phyloP scores from a whole-genome alignment of 2,888 invertebrate genomes.

The Andrena dorsata region DNA sequence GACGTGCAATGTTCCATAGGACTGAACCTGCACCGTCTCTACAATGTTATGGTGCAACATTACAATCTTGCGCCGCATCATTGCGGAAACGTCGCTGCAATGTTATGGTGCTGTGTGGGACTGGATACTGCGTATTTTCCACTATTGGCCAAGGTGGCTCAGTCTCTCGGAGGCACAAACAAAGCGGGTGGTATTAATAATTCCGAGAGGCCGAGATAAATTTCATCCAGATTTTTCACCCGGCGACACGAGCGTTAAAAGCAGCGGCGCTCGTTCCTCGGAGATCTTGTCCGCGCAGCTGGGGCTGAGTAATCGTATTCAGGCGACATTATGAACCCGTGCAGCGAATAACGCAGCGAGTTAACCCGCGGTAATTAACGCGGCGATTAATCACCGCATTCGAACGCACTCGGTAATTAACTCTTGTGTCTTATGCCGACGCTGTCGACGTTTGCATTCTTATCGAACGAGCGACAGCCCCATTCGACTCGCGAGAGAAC shows the following conservation, averaged over 20 bases:
- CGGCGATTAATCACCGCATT: slow-evolving; percentile 65
- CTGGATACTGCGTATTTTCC: background rate
- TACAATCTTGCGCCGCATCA: too few relatives aligned
- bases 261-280: background rate
- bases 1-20: too few relatives aligned
- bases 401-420: slow-evolving; percentile 57
- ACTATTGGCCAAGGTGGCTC: background rate
- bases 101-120: too few relatives aligned
- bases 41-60: too few relatives aligned
- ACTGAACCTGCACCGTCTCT: too few relatives aligned
- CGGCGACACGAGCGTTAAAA: slow-evolving; percentile 4
- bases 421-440: background rate
- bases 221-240: slow-evolving; percentile 36
- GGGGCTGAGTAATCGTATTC: slow-evolving; percentile 38
- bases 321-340: slow-evolving; percentile 36
- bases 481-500: background rate
- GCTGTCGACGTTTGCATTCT: background rate
- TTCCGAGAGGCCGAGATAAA: slow-evolving; percentile 9
- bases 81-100: too few relatives aligned
- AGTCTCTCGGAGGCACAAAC: background rate
- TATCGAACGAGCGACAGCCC: slow-evolving; percentile 10
- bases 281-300: slow-evolving; percentile 51
- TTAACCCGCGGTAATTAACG: slow-evolving; percentile 62
- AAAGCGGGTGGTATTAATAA: slow-evolving; percentile 27
- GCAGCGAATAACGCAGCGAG: slow-evolving; percentile 50